Evolutionary conservation across 2,888 invertebrate genomes (phyloP), one percentile per base, ranked within the genome.

Genomic region (Gari tellinella): DNA sequence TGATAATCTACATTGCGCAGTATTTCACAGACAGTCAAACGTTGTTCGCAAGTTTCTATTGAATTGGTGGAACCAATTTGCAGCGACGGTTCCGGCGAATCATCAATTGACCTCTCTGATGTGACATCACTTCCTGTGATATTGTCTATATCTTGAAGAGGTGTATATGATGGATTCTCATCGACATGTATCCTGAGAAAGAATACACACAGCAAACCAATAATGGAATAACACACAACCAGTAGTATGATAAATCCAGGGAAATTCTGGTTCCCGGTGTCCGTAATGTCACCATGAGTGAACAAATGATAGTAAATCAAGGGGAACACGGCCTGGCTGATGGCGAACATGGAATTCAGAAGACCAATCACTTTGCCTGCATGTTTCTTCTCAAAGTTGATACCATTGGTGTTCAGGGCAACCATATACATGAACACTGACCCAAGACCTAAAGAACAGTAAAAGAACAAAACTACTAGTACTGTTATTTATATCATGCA

Each of bases 351-450:
- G 0, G 82, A 77, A 49, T 85, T 83, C 12, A 85, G 66, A 1
- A 82, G 40, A 1, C 85, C 83, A 19, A 83, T 80, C 2, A 83
- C 72, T 64, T 79, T 82, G 1, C 82, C 82, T 1, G 81, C 65
- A 62, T 83, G 77, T 31, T 77, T 73, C 17, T 65, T 49, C 25
- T 72, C 57, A 41, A 85, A 83, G 48, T 85, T 85, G 8, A 81
- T 78, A 17, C 81, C 61, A 46, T 85, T 85, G 7, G 85, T 85
- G 52, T 83, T 83, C 8, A 85, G 57, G 4, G 85, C 83, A 17
- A 79, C 79, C 85, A 83, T 83, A 52, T 83, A 83, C 5, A 80
- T 82, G 43, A 84, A 85, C 2, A 80, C 72, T 0, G 83, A 85
- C 5, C 85, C 85, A 17, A 82, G 63, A 19, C 83, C 85, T 85